These are phyloP conservation scores for Nannoperca obscura DNA, from an alignment of 2,797 vertebrate species.

Conservation along the genomic window DNA sequence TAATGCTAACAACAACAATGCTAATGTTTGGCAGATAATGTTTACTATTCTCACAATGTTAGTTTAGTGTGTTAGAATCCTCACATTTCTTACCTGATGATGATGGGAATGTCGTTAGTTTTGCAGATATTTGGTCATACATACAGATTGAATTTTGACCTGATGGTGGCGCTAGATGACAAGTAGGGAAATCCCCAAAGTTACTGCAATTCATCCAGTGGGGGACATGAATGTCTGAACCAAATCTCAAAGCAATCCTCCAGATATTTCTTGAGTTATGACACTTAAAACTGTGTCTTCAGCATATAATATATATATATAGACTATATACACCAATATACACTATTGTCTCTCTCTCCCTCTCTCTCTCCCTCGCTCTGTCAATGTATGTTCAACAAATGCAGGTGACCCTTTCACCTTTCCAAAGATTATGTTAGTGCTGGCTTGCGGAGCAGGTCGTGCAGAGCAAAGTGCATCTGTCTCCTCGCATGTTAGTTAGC, in stretches of 20 bases:
- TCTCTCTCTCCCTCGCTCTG: neutral
- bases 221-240: neutral
- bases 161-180: neutral
- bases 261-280: neutral
- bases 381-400: constrained; percentile 61
- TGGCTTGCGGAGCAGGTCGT: constrained; percentile 54
- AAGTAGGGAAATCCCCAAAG: neutral
- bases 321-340: no score
- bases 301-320: no score
- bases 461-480: constrained; percentile 63
- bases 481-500: constrained; percentile 52
- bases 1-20: no score
- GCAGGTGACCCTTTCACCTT: constrained; percentile 60
- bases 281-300: no score
- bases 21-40: no score
- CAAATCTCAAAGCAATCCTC: neutral
- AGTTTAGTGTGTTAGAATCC: no score
- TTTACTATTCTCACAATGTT: no score
- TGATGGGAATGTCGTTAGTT: no score
- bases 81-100: no score
- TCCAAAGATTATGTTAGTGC: constrained; percentile 57
- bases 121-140: no score
- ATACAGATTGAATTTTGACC: neutral
- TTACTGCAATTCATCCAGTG: neutral
- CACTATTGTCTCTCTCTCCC: neutral